Evolutionary conservation across 2,113 vertebrate species (phyloP).

Genomic region (Dolichallabes microphthalmus): DNA sequence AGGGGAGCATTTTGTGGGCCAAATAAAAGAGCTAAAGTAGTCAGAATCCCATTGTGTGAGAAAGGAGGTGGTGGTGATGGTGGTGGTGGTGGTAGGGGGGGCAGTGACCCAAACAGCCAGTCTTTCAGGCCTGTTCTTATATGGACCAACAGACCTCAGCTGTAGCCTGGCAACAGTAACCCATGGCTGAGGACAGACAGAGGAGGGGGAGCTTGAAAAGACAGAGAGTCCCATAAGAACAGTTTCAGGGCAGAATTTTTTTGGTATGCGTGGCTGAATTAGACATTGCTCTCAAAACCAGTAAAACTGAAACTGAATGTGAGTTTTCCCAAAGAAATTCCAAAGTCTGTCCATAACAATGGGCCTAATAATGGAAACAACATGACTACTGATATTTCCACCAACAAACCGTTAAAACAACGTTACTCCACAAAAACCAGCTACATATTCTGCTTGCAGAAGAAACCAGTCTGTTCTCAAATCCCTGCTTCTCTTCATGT

Average conservation of each 20-base stretch:
- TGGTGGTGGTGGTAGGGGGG: slow-evolving; percentile 35
- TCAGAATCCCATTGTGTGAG: slow-evolving; percentile 78
- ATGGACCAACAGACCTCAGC: slow-evolving; percentile 73
- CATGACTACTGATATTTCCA: slow-evolving; percentile 7
- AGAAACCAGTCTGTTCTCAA: background rate
- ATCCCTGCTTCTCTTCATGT: background rate
- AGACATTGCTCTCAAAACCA: slow-evolving; percentile 10
- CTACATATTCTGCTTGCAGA: too few relatives aligned
- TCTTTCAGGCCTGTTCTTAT: slow-evolving; percentile 75
- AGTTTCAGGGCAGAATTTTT: slow-evolving; percentile 59
- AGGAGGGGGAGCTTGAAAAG: slow-evolving; percentile 55
- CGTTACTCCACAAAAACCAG: background rate
- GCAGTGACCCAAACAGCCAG: slow-evolving; percentile 79
- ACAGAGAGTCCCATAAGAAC: slow-evolving; percentile 69
- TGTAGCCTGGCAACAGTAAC: slow-evolving; percentile 81
- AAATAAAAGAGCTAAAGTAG: slow-evolving; percentile 82
- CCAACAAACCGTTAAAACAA: slow-evolving; percentile 5
- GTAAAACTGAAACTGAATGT: slow-evolving; percentile 6
- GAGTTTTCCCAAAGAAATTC: slow-evolving; percentile 9
- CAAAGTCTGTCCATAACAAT: slow-evolving; percentile 15
- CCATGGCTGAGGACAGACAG: slow-evolving; percentile 68
- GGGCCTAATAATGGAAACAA: background rate
- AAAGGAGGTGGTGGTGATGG: slow-evolving; percentile 48
- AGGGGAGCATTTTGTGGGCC: slow-evolving; percentile 75
- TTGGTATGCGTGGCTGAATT: background rate